Conservation (phyloP, 2,888 invertebrate genomes). For the Tortricodes alternella region DNA sequence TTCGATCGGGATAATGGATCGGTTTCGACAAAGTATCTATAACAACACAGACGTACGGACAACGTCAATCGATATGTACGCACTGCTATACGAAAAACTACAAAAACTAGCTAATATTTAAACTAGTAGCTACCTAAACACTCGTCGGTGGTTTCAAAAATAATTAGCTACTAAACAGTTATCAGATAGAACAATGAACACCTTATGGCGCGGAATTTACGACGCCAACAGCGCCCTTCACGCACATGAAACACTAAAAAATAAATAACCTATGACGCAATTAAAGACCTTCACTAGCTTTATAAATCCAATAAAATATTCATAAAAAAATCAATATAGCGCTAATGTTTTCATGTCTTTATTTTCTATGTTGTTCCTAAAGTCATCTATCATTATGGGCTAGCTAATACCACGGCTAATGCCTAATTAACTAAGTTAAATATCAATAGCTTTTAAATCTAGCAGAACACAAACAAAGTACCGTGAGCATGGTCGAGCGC, state of each 20-base stretch:
- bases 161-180: conserved; percentile 19
- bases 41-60: conserved; percentile 79
- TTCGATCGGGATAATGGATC: conserved; percentile 78
- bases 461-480: neutral
- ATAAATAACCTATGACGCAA: conserved; percentile 43
- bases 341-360: conserved; percentile 2
- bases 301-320: conserved; percentile 24
- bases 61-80: conserved; percentile 58
- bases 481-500: conserved; percentile 67
- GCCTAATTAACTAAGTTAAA: neutral
- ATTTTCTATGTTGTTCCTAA: neutral
- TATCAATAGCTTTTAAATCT: neutral
- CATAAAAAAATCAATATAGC: conserved; percentile 19
- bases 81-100: conserved; percentile 30
- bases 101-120: conserved; percentile 27
- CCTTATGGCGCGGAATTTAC: conserved; percentile 43
- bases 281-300: conserved; percentile 37
- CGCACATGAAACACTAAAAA: conserved; percentile 43
- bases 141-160: conserved; percentile 14
- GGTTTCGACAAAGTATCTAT: conserved; percentile 82
- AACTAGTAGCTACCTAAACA: conserved; percentile 27
- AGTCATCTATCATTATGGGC: no score
- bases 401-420: neutral
- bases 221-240: conserved; percentile 52
- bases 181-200: conserved; percentile 28